Evolutionary conservation across 2,888 invertebrate genomes (phyloP), one percentile per base, ranked within the genome.

Genomic region (Ctenicera cuprea): DNA sequence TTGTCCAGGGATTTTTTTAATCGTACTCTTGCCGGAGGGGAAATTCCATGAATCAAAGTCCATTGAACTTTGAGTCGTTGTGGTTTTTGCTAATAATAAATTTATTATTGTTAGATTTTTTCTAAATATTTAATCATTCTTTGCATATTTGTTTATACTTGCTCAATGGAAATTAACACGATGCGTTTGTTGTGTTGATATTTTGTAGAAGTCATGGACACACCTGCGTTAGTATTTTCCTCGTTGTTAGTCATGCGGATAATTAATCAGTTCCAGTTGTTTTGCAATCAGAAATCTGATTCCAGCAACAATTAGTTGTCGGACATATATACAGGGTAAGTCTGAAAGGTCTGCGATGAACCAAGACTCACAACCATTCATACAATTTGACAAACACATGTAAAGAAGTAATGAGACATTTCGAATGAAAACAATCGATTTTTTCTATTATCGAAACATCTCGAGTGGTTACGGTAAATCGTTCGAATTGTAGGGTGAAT

Each of bases 71-170:
- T 12, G 3, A 54, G 33, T 9, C 59, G 16, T n/a, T 38, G 59
- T 59, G 59, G 59, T 16, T 59, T 59, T 22, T n/a, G n/a, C 38
- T 38, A 54, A 20, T 38, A 59, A 59, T 59, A 59, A 38, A 33
- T 14, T 59, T 7, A 33, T 59, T 59, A 14, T 38, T 59, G 11
- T 7, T 30, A 7, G n/a, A 26, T 52, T 14, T 38, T 37, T 59
- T 38, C 38, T 22, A 54, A 54, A 38, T 59, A 59, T 59, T 59
- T 59, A 18, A 37, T 54, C 33, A 30, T 26, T 54, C 8, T 33
- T 54, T 14, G 14, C 4, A 2, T 54, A 14, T 18, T 16, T 33
- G 33, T 33, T 33, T 33, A 33, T 14, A 7, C 48, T 14, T 16
- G 48, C 7, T 45, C 43, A 12, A n/a, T 14, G 16, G 48, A 20